Evolutionary conservation across 92 coral and sea anemone species (phyloP), one percentile per base, ranked within the genome.

Genomic region (Virgularia gustaviana): DNA sequence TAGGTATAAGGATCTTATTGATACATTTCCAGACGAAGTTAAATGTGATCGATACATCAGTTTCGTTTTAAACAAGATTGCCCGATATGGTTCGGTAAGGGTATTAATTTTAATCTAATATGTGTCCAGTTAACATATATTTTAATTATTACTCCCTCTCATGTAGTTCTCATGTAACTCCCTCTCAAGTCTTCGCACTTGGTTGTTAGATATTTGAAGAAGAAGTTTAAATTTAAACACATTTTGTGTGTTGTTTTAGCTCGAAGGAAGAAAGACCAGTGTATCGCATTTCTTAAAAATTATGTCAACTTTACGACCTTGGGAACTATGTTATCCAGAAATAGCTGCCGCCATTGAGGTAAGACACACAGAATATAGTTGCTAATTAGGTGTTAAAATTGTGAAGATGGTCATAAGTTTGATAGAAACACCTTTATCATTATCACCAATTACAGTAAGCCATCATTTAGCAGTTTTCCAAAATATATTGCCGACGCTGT

Each of bases 291-390:
- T 91, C 47, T 70, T 88, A 23, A 91, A 89, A 64, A 91, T 91
- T 9, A 75, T 91, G 37, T 85, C 96, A 12, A 81, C 83, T 9
- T 81, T 91, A 16, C 88, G 96, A 18, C 82, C 85, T 6, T 91
- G 97, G 97, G 97, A 91, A 71, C 62, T 91, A 9, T 89, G 97
- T 68, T 83, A 95, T 19, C 97, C 97, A 29, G 96, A 91, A 52
- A 86, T 91, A 34, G 87, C 87, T 49, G 92, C 97, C 9, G 96
- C 97, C n/a, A 79, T 89, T 10, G 97, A 91, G 97, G 97, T 91
- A 36, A 84, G 75, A 13, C 3, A 27, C 34, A 13, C 22, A 47
- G 22, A 16, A 47, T 47, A 47, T 25, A 13, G 22, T 13, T n/a
- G n/a, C n/a, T n/a, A n/a, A n/a, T n/a, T n/a, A n/a, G n/a, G n/a